Evolutionary conservation across 2,888 invertebrate genomes (phyloP).

Genomic region (Barypeithes pellucidus): DNA sequence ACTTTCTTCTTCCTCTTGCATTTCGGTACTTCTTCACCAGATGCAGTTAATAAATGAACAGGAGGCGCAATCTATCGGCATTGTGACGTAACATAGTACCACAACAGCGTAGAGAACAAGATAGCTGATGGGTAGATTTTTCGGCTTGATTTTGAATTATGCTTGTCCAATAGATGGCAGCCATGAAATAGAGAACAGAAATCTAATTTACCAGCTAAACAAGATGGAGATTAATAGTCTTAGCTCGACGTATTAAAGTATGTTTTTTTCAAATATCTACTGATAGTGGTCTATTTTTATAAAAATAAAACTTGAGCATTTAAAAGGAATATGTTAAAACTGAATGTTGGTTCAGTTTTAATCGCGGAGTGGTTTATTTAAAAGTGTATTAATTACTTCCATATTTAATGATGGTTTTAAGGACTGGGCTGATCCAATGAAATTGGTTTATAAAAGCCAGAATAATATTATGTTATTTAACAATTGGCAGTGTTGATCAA

Average conservation of each 20-base stretch:
- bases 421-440: slow-evolving; percentile 40
- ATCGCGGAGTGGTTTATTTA: slow-evolving; percentile 16
- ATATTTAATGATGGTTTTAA: slow-evolving; percentile 33
- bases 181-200: slow-evolving; percentile 13
- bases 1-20: too few species aligned
- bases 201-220: slow-evolving; percentile 48
- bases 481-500: slow-evolving; percentile 36
- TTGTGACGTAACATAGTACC: too few species aligned
- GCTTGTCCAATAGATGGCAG: slow-evolving; percentile 36
- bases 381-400: slow-evolving; percentile 10
- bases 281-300: slow-evolving; percentile 38
- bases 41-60: too few species aligned
- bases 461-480: slow-evolving; percentile 32
- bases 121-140: too few species aligned
- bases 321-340: slow-evolving; percentile 14
- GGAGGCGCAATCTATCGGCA: too few species aligned
- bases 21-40: too few species aligned
- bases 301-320: slow-evolving; percentile 1
- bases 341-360: slow-evolving; percentile 1
- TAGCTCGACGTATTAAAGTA: slow-evolving; percentile 32
- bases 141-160: too few species aligned
- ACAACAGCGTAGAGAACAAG: too few species aligned
- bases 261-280: slow-evolving; percentile 32
- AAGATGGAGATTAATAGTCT: slow-evolving; percentile 49
- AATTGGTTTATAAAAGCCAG: slow-evolving; percentile 36